Percentiles rank a stretch among this genome's conserved stretches.
phyloP scores from a whole-genome alignment of 2,113 vertebrate genomes.

The Illadopsis cleaveri region DNA sequence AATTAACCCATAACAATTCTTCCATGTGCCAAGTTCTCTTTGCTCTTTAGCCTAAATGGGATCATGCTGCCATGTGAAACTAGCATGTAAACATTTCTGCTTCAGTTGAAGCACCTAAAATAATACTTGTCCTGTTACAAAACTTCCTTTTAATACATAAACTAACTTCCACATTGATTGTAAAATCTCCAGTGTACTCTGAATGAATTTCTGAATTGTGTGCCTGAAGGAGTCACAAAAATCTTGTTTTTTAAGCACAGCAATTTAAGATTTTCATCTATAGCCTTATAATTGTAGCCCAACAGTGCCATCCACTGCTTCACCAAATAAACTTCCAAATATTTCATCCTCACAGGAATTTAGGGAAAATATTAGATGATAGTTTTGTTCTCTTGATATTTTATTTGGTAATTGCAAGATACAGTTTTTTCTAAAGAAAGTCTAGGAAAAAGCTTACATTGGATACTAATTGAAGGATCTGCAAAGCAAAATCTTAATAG shows the following conservation, averaged over 20 bases:
- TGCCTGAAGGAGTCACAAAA: neutral
- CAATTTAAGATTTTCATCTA: neutral
- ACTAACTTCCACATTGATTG: neutral
- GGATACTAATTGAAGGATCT: neutral
- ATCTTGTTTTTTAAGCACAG: neutral
- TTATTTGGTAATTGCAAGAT: neutral
- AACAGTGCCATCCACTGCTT: conserved; percentile 69
- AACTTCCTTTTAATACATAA: neutral
- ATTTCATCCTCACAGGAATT: neutral
- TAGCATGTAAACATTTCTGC: neutral
- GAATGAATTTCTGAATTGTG: neutral
- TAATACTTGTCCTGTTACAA: neutral
- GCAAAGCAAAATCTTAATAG: neutral
- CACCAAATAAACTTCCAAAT: conserved; percentile 43
- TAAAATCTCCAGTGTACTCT: neutral
- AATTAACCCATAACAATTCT: neutral
- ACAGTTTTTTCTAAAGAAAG: neutral
- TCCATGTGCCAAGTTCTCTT: neutral
- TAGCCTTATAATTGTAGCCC: conserved; percentile 32
- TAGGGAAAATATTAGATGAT: neutral
- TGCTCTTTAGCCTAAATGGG: neutral
- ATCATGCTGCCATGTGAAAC: neutral
- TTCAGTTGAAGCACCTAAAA: neutral
- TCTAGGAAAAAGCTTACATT: neutral
- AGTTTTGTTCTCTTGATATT: neutral